Evolutionary conservation across 92 coral and sea anemone genomes (phyloP).

Genomic region (Umimayanthus chanpuru): DNA sequence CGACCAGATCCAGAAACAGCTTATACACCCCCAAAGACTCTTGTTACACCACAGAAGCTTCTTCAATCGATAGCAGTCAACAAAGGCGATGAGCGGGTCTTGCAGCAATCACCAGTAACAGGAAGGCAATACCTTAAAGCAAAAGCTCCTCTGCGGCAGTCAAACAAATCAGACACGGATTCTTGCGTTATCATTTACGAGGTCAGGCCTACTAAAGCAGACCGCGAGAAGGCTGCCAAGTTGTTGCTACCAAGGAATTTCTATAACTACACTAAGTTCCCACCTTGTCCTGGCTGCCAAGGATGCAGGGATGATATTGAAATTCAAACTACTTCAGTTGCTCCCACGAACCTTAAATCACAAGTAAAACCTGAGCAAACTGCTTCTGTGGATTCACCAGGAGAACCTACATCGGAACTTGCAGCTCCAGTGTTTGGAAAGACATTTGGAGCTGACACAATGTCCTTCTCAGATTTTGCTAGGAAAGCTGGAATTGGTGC

Average conservation of each 20-base stretch:
- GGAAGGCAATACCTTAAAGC: constrained; percentile 72
- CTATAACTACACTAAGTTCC: constrained; percentile 63
- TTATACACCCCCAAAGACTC: neutral
- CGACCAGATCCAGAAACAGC: constrained; percentile 30
- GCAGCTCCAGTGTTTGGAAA: constrained; percentile 72
- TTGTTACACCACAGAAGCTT: constrained; percentile 28
- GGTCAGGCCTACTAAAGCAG: constrained; percentile 66
- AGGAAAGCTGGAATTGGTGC: constrained; percentile 42
- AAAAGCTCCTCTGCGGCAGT: constrained; percentile 55
- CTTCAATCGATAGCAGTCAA: neutral
- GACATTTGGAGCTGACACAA: constrained; percentile 54
- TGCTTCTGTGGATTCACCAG: constrained; percentile 14
- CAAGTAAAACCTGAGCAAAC: constrained; percentile 28
- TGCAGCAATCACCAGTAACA: constrained; percentile 44
- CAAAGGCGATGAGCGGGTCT: neutral
- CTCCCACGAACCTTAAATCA: neutral
- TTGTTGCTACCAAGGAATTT: constrained; percentile 84
- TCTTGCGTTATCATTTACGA: constrained; percentile 72
- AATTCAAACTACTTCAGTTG: neutral
- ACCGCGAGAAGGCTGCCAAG: constrained; percentile 80
- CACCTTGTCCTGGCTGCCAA: constrained; percentile 65
- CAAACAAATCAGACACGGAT: constrained; percentile 71
- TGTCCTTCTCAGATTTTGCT: constrained; percentile 75
- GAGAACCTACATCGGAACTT: constrained; percentile 14
- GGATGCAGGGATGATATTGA: constrained; percentile 55